Evolutionary conservation across 2,888 invertebrate genomes (phyloP).

Genomic region (Calliphora vomitoria): DNA sequence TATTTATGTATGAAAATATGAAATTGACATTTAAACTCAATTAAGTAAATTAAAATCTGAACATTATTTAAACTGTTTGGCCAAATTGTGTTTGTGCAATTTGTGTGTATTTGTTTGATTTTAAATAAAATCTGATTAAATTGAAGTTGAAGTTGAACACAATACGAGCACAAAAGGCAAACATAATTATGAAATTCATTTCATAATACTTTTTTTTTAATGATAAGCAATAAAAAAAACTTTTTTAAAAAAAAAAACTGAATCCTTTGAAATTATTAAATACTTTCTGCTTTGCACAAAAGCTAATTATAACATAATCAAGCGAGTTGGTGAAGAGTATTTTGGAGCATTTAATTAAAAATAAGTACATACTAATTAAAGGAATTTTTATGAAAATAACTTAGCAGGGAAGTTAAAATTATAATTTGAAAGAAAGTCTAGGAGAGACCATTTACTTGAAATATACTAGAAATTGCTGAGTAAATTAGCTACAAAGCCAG

Average conservation of each 20-base stretch:
- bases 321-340: background rate
- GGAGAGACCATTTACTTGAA: background rate
- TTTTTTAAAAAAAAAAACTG: background rate
- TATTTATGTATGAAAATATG: background rate
- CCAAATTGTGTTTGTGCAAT: background rate
- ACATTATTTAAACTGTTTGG: background rate
- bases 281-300: background rate
- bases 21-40: constrained; percentile 34
- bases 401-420: background rate
- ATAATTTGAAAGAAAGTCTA: background rate
- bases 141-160: background rate
- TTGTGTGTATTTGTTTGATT: background rate
- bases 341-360: constrained; percentile 7
- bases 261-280: constrained; percentile 15
- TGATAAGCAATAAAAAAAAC: background rate
- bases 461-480: too few relatives aligned
- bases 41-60: constrained; percentile 24
- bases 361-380: background rate
- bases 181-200: background rate
- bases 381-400: background rate
- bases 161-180: background rate
- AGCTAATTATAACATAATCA: constrained; percentile 21
- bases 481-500: too few relatives aligned
- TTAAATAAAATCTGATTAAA: background rate
- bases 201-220: background rate